phyloP scores from a whole-genome alignment of 2,797 vertebrate genomes.

The Loriculus beryllinus region DNA sequence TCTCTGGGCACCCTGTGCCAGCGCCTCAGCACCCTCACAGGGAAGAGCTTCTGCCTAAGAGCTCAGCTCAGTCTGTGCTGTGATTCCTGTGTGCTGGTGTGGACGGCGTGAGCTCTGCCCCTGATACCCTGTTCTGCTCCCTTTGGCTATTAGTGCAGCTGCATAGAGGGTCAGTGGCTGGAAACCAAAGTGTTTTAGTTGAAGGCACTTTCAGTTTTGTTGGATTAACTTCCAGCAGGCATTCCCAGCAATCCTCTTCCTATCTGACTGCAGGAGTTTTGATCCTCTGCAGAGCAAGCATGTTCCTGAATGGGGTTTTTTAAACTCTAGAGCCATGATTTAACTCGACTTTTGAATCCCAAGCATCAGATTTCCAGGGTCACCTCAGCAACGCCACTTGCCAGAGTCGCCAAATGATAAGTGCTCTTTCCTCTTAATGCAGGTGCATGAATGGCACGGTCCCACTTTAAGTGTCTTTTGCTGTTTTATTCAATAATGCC shows the following conservation, averaged over 20 bases:
- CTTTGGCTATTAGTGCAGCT: rapidly evolving
- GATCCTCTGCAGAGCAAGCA: background rate
- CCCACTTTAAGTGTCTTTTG: background rate
- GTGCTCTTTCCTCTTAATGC: background rate
- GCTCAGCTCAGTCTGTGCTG: background rate
- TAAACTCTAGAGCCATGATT: background rate
- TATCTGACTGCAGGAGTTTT: background rate
- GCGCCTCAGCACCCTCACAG: background rate
- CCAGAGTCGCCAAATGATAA: background rate
- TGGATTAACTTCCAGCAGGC: background rate
- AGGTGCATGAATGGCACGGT: background rate
- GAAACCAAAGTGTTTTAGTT: background rate
- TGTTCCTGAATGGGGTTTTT: background rate
- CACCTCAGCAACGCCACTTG: background rate
- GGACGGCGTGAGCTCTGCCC: background rate
- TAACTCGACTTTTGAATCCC: background rate
- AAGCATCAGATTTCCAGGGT: background rate
- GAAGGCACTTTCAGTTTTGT: background rate
- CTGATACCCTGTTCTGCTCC: background rate
- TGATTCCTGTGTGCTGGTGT: no score
- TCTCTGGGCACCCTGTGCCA: background rate
- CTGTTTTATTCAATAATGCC: background rate
- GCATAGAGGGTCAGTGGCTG: background rate
- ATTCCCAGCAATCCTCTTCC: background rate
- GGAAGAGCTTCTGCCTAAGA: background rate